phyloP scores from a whole-genome alignment of 2,113 vertebrate genomes.

The Micronisus gabar region DNA sequence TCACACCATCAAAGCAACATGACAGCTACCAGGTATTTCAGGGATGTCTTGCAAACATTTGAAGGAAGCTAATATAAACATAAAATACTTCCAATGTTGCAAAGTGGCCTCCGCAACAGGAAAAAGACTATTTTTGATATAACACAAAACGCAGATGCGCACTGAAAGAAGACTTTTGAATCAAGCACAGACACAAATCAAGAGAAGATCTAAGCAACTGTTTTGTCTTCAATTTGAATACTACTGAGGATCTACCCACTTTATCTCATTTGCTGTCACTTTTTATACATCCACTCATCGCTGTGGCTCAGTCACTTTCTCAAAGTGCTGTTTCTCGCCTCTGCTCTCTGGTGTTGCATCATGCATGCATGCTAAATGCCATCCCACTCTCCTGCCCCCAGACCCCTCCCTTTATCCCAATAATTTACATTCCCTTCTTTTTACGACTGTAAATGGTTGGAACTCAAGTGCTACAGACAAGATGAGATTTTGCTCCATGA shows the following conservation, averaged over 20 bases:
- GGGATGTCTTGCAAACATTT: neutral
- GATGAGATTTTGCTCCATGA: neutral
- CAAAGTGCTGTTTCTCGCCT: neutral
- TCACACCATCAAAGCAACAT: neutral
- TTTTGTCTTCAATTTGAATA: neutral
- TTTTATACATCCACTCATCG: neutral
- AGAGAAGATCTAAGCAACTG: neutral
- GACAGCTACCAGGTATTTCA: neutral
- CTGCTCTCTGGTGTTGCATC: neutral
- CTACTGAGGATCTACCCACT: neutral
- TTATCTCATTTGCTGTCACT: neutral
- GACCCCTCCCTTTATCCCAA: neutral
- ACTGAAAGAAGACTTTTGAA: neutral
- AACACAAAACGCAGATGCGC: neutral
- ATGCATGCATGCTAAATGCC: neutral
- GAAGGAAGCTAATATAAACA: neutral
- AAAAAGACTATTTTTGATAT: neutral
- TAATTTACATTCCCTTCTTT: neutral
- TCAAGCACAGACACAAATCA: neutral
- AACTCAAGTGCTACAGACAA: neutral
- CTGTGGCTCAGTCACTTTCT: neutral
- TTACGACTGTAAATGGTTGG: neutral
- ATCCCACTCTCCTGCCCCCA: neutral
- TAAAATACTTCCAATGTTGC: neutral
- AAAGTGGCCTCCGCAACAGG: neutral